These are phyloP conservation scores for Ailurus styani DNA, from an alignment of 2,113 vertebrate species.

Conservation along the genomic window DNA sequence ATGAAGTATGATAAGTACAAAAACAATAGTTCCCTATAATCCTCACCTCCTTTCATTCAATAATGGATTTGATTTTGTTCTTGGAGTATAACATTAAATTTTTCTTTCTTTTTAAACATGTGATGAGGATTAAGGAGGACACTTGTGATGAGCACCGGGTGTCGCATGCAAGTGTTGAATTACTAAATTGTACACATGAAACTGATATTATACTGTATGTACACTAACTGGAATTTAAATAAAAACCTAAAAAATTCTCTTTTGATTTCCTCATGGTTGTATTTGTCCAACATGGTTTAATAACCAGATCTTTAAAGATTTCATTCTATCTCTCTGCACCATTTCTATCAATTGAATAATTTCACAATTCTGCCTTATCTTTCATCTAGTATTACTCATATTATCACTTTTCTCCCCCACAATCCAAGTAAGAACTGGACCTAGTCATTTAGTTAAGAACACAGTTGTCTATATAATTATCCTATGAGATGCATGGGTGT, in stretches of 20 bases:
- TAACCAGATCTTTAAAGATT: constrained; percentile 8
- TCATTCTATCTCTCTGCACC: neutral
- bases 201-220: neutral
- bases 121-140: neutral
- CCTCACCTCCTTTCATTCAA: neutral
- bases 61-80: neutral
- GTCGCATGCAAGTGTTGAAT: neutral
- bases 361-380: neutral
- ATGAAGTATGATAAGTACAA: neutral
- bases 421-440: neutral
- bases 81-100: neutral
- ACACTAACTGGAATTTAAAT: neutral
- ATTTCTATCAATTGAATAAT: constrained; percentile 10
- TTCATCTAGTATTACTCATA: neutral
- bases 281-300: neutral
- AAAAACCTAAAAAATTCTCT: neutral
- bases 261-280: neutral
- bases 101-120: neutral
- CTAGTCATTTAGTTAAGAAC: neutral
- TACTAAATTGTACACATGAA: neutral
- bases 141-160: neutral
- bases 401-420: neutral
- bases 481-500: neutral
- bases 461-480: neutral
- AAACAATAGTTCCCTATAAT: neutral